Evolutionary conservation across 1,140 invertebrate genomes (phyloP).

Genomic region (Bombus huntii): DNA sequence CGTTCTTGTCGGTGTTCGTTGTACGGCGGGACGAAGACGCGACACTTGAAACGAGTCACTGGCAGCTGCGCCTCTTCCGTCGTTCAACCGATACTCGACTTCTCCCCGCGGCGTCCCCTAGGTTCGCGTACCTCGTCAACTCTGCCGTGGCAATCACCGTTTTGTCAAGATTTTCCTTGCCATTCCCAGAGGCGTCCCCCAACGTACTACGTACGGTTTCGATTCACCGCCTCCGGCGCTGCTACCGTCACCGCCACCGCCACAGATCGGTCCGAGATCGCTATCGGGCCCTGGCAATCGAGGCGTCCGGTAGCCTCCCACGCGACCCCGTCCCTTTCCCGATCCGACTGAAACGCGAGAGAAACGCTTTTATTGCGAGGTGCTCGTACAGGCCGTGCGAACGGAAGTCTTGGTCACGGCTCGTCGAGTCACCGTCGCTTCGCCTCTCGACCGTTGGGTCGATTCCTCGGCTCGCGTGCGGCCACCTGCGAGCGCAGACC

Average conservation of each 20-base stretch:
- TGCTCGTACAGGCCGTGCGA: constrained; percentile 75
- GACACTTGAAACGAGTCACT: constrained; percentile 39
- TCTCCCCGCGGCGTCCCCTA: neutral
- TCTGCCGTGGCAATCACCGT: constrained; percentile 9
- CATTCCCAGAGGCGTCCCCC: constrained; percentile 8
- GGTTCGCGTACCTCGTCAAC: neutral
- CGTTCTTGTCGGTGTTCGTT: constrained; percentile 9
- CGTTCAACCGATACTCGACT: constrained; percentile 35
- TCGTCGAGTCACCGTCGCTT: constrained; percentile 67
- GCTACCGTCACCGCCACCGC: neutral
- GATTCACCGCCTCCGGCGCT: neutral
- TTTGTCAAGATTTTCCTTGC: constrained; percentile 22
- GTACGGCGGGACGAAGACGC: neutral
- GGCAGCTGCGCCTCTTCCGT: constrained; percentile 36
- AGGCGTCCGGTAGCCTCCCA: constrained; percentile 38
- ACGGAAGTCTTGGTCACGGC: constrained; percentile 77
- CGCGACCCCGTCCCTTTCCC: constrained; percentile 23
- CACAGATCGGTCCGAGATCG: neutral
- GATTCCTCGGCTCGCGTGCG: neutral
- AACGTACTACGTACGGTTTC: neutral
- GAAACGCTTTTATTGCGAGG: constrained; percentile 38
- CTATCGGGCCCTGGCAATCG: constrained; percentile 39
- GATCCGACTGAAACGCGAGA: constrained; percentile 27
- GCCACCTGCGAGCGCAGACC: neutral
- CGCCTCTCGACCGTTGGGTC: constrained; percentile 44